Evolutionary conservation across 2,797 vertebrate genomes (phyloP).

Genomic region (Trachurus trachurus): DNA sequence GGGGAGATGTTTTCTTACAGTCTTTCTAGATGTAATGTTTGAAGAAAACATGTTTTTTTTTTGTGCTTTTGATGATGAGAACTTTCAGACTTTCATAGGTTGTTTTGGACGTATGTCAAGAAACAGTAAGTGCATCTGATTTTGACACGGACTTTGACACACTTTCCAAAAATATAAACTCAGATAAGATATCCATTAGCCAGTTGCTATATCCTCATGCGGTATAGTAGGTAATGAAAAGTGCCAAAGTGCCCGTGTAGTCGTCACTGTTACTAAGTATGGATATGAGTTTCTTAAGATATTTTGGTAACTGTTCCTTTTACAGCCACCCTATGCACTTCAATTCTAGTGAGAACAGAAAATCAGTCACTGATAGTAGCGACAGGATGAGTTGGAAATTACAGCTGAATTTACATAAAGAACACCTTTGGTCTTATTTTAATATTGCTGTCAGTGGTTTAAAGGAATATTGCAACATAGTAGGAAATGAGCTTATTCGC

Average conservation of each 20-base stretch:
- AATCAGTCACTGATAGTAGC: background rate
- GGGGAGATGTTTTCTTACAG: slow-evolving; percentile 62
- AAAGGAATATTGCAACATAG: slow-evolving; percentile 8
- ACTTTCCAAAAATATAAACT: slow-evolving; percentile 47
- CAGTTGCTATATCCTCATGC: slow-evolving; percentile 40
- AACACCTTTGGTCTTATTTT: background rate
- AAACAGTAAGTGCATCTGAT: slow-evolving; percentile 40
- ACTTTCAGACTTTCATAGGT: slow-evolving; percentile 60
- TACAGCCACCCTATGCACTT: slow-evolving; percentile 27
- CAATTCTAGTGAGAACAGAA: background rate
- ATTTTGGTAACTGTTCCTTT: slow-evolving; percentile 62
- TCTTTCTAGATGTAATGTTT: slow-evolving; percentile 71
- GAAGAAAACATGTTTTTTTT: slow-evolving; percentile 57
- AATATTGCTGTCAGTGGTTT: background rate
- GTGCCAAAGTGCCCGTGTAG: slow-evolving; percentile 71
- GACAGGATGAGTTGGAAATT: background rate
- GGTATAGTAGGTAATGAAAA: slow-evolving; percentile 57
- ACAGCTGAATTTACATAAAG: slow-evolving; percentile 16
- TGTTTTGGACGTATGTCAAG: slow-evolving; percentile 43
- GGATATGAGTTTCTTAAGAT: slow-evolving; percentile 42
- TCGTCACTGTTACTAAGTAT: slow-evolving; percentile 34
- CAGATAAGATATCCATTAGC: slow-evolving; percentile 32
- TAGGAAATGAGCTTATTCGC: background rate
- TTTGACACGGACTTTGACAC: slow-evolving; percentile 54
- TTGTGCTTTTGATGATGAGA: slow-evolving; percentile 67